phyloP scores from a whole-genome alignment of 2,797 vertebrate genomes.

The Myripristis jacobus region DNA sequence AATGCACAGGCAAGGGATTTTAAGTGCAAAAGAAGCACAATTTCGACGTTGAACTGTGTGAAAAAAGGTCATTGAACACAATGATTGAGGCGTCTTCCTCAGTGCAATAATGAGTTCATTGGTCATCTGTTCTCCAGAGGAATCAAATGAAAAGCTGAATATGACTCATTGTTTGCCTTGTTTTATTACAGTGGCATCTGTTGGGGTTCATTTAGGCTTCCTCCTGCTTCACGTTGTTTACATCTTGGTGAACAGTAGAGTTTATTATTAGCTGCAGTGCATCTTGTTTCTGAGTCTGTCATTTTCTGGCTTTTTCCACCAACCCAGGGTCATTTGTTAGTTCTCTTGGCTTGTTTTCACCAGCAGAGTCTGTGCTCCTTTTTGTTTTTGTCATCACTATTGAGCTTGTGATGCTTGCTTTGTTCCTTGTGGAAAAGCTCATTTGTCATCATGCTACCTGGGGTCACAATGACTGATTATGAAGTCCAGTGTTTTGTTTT shows the following conservation, averaged over 20 bases:
- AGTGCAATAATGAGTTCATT: slow-evolving; percentile 68
- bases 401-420: slow-evolving; percentile 61
- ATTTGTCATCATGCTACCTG: slow-evolving; percentile 61
- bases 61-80: slow-evolving; percentile 64
- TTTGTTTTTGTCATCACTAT: slow-evolving; percentile 55
- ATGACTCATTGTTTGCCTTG: slow-evolving; percentile 71
- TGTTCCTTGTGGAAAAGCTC: slow-evolving; percentile 63
- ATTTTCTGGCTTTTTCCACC: slow-evolving; percentile 67
- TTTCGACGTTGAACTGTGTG: slow-evolving; percentile 52
- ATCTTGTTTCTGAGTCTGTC: slow-evolving; percentile 60
- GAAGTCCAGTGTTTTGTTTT: slow-evolving; percentile 22
- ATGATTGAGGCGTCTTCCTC: slow-evolving; percentile 57
- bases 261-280: slow-evolving; percentile 71
- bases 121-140: slow-evolving; percentile 72
- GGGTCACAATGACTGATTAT: slow-evolving; percentile 57
- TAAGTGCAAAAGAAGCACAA: slow-evolving; percentile 79
- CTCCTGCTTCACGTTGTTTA: slow-evolving; percentile 44
- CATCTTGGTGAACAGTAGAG: slow-evolving; percentile 49
- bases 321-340: slow-evolving; percentile 65
- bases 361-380: slow-evolving; percentile 45
- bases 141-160: slow-evolving; percentile 77
- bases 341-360: slow-evolving; percentile 57
- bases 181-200: slow-evolving; percentile 74
- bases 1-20: slow-evolving; percentile 66
- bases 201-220: slow-evolving; percentile 56